Conservation (phyloP, 1,140 invertebrate species). For the Schlechtendalia chinensis region DNA sequence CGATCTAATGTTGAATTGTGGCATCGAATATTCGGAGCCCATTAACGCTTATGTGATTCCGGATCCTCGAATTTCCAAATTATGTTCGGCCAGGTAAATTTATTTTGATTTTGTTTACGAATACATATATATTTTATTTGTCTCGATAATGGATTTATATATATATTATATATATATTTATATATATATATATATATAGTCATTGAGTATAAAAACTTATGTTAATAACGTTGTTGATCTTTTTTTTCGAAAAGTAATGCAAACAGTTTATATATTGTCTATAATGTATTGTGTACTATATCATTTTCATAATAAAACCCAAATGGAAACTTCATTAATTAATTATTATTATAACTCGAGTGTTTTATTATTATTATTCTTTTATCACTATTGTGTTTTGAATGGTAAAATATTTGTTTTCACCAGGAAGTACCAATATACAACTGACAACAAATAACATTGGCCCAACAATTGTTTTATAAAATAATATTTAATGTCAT, state of each 20-base stretch:
- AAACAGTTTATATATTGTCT: too few relatives aligned
- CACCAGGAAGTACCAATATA: background rate
- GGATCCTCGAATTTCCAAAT: background rate
- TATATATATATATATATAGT: too few relatives aligned
- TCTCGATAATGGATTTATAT: background rate
- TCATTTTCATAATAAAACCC: too few relatives aligned
- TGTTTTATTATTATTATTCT: background rate
- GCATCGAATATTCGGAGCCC: conserved; percentile 31
- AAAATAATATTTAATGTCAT: background rate
- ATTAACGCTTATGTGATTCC: conserved; percentile 30
- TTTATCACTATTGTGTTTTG: background rate
- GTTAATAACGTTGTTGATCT: too few relatives aligned
- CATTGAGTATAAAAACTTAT: too few relatives aligned
- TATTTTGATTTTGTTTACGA: conserved; percentile 50
- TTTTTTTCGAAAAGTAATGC: too few relatives aligned
- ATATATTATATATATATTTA: background rate
- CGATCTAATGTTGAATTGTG: conserved; percentile 15
- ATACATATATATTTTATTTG: background rate
- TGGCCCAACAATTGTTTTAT: background rate
- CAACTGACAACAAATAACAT: background rate
- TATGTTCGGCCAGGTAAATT: conserved; percentile 36
- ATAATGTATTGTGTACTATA: too few relatives aligned
- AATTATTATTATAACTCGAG: background rate
- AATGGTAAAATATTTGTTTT: background rate
- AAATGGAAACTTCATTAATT: too few relatives aligned